Base-by-base conservation (phyloP, 2,797 vertebrate genomes). In the Onychomys arenicola region DNA sequence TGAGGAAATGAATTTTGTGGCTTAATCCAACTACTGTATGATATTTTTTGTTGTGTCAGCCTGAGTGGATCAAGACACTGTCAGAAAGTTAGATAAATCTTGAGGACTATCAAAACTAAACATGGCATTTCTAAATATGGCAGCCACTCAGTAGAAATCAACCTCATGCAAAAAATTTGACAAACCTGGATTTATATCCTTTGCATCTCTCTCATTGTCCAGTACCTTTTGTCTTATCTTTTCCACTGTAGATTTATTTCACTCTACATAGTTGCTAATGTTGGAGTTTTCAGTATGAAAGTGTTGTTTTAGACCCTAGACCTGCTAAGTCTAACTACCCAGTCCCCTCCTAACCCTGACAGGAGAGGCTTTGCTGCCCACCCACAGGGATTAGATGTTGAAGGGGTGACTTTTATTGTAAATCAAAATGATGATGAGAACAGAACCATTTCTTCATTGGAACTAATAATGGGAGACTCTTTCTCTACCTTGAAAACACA, bases 361-460 rank as follows among this genome's bases (percentile, higher is more conserved):
- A 40, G 4, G 77, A 46, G 10, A 94, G 67, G 7, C 16, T 91
- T 81, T 95, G 55, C 55, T 78, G 34, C 90, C 34, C 69, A 67
- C 43, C 65, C 77, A 9, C 34, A 86, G 37, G 52, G 69, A 84
- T 92, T 89, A 87, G 76, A 55, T 63, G 4, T n/a, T 84, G 67
- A 97, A 97, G 80, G 81, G 40, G 95, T 78, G 34, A 82, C 69
- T 87, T 95, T 95, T 61, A 77, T 91, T 97, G 93, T 89, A 86
- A 96, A 95, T 95, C 34, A 93, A 96, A 88, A 92, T 75, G 19
- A 78, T 57, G 55, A 85, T 94, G 81, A 87, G 85, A 92, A 78
- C 81, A 80, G n/a, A 89, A 86, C 21, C 77, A 96, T 75, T 94
- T 96, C 27, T 91, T 34, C 13, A 73, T 86, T 78, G 78, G 40